Conservation (phyloP, 2,113 vertebrate species). For the Ia io region DNA sequence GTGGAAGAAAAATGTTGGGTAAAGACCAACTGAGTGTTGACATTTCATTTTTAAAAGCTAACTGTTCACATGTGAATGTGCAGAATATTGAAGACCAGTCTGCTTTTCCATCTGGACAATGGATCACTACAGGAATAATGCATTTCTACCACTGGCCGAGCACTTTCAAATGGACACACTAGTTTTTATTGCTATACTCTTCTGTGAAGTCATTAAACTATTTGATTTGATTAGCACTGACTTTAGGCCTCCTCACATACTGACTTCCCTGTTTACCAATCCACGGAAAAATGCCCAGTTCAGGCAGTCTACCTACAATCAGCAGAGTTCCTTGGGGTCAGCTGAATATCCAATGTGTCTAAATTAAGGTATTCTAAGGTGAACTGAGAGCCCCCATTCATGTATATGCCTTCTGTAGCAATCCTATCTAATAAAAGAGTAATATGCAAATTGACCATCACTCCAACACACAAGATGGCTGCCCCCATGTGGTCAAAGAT, state of each 20-base stretch:
- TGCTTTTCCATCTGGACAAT: neutral
- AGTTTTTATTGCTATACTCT: neutral
- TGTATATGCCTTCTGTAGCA: neutral
- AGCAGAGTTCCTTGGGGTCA: neutral
- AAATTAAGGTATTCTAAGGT: conserved; percentile 27
- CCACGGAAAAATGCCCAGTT: neutral
- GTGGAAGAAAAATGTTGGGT: conserved; percentile 39
- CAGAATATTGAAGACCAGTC: neutral
- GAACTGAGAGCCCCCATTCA: neutral
- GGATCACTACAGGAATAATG: conserved; percentile 6
- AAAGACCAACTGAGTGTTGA: conserved; percentile 26
- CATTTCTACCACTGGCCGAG: neutral
- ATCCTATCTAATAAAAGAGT: too few relatives aligned
- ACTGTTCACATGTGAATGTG: neutral
- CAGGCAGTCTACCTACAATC: neutral
- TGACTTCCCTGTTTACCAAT: conserved; percentile 12
- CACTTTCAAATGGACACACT: conserved; percentile 14
- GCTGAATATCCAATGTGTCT: neutral
- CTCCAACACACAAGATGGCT: too few relatives aligned
- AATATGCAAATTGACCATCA: too few relatives aligned
- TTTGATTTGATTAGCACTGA: conserved; percentile 11
- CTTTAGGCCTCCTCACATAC: neutral
- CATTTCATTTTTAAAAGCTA: neutral
- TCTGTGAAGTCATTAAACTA: neutral
- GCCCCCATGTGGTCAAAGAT: too few relatives aligned